Percentiles rank a stretch among this genome's conserved stretches.
Evolutionary conservation across 2,797 vertebrate species (phyloP).

Genomic region (Tinamus major): DNA sequence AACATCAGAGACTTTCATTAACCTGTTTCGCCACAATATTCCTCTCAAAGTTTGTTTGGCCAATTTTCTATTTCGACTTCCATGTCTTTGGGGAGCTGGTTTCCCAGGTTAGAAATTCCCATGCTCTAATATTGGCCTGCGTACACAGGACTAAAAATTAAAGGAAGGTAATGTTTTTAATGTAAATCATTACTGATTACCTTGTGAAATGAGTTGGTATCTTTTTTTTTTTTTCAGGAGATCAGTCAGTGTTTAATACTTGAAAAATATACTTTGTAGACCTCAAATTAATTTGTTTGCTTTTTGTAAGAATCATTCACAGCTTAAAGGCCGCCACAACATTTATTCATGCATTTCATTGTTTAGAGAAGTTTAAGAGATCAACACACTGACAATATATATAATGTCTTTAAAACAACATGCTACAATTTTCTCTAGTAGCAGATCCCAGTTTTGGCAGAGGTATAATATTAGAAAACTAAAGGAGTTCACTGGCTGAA

Average conservation of each 20-base stretch:
- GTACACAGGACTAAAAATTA: neutral
- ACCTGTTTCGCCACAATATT: neutral
- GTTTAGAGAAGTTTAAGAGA: conserved; percentile 21
- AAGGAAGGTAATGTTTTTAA: neutral
- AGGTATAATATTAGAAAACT: neutral
- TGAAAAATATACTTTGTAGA: neutral
- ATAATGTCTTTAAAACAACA: neutral
- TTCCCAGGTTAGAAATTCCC: neutral
- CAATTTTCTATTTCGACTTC: conserved; percentile 12
- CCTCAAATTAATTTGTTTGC: neutral
- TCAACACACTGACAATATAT: neutral
- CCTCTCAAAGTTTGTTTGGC: neutral
- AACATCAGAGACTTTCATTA: conserved; percentile 31
- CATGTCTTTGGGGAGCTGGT: neutral
- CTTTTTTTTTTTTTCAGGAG: neutral
- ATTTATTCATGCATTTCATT: conserved; percentile 10
- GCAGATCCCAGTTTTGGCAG: neutral
- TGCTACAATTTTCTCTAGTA: neutral
- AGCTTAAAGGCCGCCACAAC: neutral
- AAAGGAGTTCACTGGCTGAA: neutral
- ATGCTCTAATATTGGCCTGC: neutral
- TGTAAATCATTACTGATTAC: neutral
- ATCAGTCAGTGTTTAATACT: neutral
- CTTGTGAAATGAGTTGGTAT: neutral
- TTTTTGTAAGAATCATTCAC: neutral